Base-by-base conservation (phyloP, 2,888 invertebrate species). In the Seladonia tumulorum region DNA sequence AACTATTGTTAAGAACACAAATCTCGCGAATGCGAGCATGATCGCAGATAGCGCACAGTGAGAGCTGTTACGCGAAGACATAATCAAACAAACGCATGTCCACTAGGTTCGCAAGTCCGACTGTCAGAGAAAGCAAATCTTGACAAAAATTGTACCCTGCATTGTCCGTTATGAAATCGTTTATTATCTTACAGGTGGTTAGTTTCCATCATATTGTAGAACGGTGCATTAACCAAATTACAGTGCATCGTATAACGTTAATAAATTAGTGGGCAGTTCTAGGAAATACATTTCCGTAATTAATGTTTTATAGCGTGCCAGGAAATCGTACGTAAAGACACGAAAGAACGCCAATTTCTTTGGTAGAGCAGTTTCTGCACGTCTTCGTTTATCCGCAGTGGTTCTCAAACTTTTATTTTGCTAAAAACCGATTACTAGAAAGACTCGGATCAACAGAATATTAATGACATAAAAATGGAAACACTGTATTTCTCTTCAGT, bases 261-360 rank as follows among this genome's bases (percentile, higher is more conserved):
- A 60, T 60, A 60, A 49, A 49, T 49, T 49, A 49, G 18, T 49
- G n/a, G n/a, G 8, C n/a, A 63, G 14, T 25, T 63, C n/a, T 25
- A 29, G 29, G 47, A 25, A 72, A n/a, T 16, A 47, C 47, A 72
- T 16, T 71, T 71, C n/a, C 47, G 14, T 72, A 72, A 72, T 72
- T 42, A 72, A 72, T 72, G 29, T 72, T 47, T 72, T 72, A 29
- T 47, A 25, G 45, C 10, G 63, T 12, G 63, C 29, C 45, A 16
- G 18, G 29, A 18, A 29, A 72, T 72, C 29, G 25, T 63, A 12
- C 63, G 29, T 14, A 63, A 63, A 60, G 25, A 60, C 57, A 60
- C n/a, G 57, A 22, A 63, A 25, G 29, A 63, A 63, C 29, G 12
- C 63, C 25, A 12, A 63, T 63, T 63, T 63, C 25, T 63, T 63